These are phyloP conservation scores for Tolmerus cingulatus DNA, from an alignment of 2,888 invertebrate species.

Conservation along the genomic window DNA sequence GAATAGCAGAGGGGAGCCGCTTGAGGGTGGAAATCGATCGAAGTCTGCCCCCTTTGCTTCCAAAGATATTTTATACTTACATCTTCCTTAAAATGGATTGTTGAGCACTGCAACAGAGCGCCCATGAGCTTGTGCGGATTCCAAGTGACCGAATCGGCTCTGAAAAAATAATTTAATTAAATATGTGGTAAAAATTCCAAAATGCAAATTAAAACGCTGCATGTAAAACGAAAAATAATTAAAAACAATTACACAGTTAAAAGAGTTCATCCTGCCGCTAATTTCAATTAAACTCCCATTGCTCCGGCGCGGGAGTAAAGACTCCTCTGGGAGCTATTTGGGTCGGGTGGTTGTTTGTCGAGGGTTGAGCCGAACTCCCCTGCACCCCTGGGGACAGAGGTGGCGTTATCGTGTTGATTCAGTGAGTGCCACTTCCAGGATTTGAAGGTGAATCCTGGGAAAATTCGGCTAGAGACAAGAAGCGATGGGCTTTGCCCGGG, in stretches of 20 bases:
- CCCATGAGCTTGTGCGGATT: conserved; percentile 99
- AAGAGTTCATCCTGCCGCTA: neutral
- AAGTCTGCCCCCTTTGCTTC: neutral
- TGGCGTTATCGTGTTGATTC: conserved; percentile 53
- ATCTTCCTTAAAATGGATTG: conserved; percentile 95
- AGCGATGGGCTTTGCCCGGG: neutral
- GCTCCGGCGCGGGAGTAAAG: neutral
- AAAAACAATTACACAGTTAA: conserved; percentile 46
- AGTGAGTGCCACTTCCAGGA: conserved; percentile 47
- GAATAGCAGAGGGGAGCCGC: neutral
- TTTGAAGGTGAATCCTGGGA: conserved; percentile 21
- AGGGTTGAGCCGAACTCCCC: conserved; percentile 39
- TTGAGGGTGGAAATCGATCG: conserved; percentile 24
- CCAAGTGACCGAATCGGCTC: conserved; percentile 97
- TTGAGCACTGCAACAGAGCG: conserved; percentile 94
- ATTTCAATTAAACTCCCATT: conserved; percentile 30
- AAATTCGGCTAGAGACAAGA: neutral
- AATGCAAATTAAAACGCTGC: conserved; percentile 45
- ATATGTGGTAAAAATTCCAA: neutral
- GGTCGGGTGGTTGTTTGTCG: conserved; percentile 48
- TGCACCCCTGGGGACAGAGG: neutral
- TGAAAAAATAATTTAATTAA: conserved; percentile 62
- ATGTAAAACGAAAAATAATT: conserved; percentile 45
- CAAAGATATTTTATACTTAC: conserved; percentile 69
- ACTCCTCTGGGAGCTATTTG: conserved; percentile 30